These are phyloP conservation scores for Fregata magnificens DNA, from an alignment of 2,113 vertebrate genomes.

Conservation along the genomic window DNA sequence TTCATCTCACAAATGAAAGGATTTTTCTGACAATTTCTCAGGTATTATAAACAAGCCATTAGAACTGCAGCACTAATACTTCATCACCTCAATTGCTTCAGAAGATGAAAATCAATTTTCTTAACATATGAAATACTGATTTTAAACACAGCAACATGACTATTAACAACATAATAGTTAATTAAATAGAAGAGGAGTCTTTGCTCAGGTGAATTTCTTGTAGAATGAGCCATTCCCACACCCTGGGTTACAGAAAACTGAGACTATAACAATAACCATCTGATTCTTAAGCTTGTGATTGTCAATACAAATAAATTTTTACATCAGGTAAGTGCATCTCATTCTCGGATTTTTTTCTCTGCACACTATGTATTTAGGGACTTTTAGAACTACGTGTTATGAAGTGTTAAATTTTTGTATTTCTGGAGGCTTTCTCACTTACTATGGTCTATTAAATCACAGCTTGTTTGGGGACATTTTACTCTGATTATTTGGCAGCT, in stretches of 20 bases:
- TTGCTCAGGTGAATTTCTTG: neutral
- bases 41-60: neutral
- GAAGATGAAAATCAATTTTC: neutral
- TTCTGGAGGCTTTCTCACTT: neutral
- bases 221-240: neutral
- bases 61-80: neutral
- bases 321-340: neutral
- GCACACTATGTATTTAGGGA: neutral
- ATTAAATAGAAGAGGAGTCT: neutral
- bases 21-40: neutral
- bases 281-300: neutral
- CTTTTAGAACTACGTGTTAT: neutral
- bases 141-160: neutral
- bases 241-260: neutral
- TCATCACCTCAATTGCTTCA: neutral
- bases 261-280: neutral
- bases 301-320: neutral
- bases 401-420: neutral
- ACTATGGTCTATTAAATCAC: neutral
- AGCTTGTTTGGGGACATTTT: neutral
- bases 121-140: neutral
- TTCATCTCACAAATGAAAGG: conserved; percentile 17
- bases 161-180: neutral
- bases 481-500: neutral
- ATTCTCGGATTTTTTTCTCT: neutral